Percentiles rank a stretch among this genome's conserved stretches.
Conservation (phyloP, 35 echinoderm and acorn worm genomes). For the Acanthaster planci region DNA sequence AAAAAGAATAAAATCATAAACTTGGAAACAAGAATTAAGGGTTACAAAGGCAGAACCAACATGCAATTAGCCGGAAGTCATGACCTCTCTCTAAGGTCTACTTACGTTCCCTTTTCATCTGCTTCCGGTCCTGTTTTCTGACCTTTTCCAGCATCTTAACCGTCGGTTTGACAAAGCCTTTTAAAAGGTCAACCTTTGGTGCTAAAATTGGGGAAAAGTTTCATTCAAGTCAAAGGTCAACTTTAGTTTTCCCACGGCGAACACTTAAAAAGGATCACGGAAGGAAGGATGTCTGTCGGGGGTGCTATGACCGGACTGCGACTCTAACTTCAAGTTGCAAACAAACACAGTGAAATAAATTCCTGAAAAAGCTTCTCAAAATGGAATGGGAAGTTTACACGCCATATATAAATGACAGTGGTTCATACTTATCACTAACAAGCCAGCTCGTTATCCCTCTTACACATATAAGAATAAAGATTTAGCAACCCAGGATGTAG, state of each 20-base stretch:
- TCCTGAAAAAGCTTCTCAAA: too few species aligned
- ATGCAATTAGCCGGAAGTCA: not conserved
- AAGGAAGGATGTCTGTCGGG: too few species aligned
- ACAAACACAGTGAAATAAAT: too few species aligned
- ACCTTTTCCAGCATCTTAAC: constrained; percentile 14
- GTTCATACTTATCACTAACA: too few species aligned
- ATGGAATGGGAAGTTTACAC: too few species aligned
- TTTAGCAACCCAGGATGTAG: too few species aligned
- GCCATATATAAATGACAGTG: too few species aligned
- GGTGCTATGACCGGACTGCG: too few species aligned
- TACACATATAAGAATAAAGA: too few species aligned
- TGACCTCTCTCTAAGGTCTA: not conserved
- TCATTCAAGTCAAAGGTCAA: constrained; percentile 7
- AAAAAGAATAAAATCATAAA: not conserved
- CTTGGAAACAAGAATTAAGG: not conserved
- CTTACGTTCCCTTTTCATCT: constrained; percentile 36
- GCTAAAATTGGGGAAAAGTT: not conserved
- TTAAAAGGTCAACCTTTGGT: constrained; percentile 14
- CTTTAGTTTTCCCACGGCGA: not conserved
- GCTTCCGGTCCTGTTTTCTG: constrained; percentile 13
- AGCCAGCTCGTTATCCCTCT: too few species aligned
- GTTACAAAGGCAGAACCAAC: not conserved
- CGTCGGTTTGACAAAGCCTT: constrained; percentile 31
- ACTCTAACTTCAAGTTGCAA: too few species aligned
- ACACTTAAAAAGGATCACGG: too few species aligned